Evolutionary conservation across 2,888 invertebrate species (phyloP), one percentile per base, ranked within the genome.

Genomic region (Polydrusus pterygomalis): DNA sequence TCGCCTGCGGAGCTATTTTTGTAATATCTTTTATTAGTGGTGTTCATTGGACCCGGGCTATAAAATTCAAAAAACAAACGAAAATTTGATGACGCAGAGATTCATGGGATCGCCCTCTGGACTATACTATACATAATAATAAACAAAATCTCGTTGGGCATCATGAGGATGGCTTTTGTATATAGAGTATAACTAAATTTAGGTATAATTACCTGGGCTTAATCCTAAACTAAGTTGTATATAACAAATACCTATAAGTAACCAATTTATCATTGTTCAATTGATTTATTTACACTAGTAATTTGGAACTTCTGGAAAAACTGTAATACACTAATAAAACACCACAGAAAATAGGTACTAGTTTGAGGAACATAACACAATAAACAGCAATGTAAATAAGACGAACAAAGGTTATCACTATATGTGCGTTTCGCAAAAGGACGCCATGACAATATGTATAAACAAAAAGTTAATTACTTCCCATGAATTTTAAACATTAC

Each of bases 191-290:
- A 25, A 25, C 25, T 25, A 63, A 30, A 63, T 38, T 63, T 1
- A 18, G 65, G 25, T 25, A 25, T 43, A 43, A 6, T 43, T 43
- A 43, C 43, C 43, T n/a, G 43, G 43, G n/a, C 43, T 43, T 43
- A n/a, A n/a, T 43, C n/a, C 43, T 43, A 43, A 43, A 43, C 13
- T 43, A 13, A 13, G n/a, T 3, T 43, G 13, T 13, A 43, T 43
- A 6, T 0, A 43, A 43, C 43, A n/a, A n/a, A 43, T 13, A n/a
- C 9, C 43, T 3, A 43, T 43, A 43, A 43, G 43, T n/a, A 43
- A 13, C 43, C 43, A 43, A 43, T n/a, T 43, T n/a, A 13, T 43
- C 13, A 43, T 43, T n/a, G 10, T 43, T n/a, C n/a, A 9, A 43
- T 43, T 34, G 8, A 34, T 34, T 34, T 34, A 34, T 34, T 34